These are phyloP conservation scores for Microctenopoma lineatum DNA, from an alignment of 2,797 vertebrate species.

Conservation along the genomic window DNA sequence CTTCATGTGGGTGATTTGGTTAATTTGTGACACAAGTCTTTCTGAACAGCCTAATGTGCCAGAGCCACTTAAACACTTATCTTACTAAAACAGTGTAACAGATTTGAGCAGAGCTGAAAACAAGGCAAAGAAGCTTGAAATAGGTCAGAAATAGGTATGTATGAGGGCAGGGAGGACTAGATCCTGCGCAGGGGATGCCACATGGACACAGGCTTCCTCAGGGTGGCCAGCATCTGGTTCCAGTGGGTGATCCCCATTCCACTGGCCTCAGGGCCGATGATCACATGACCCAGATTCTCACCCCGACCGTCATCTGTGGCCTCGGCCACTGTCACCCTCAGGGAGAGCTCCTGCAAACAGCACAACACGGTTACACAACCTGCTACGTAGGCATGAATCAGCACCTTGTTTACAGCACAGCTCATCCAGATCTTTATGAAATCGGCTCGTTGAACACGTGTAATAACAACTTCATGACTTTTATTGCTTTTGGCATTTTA, in stretches of 20 bases:
- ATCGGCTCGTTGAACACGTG: neutral
- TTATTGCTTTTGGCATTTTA: conserved; percentile 18
- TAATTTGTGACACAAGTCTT: neutral
- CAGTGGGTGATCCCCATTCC: conserved; percentile 98
- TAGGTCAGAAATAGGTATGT: neutral
- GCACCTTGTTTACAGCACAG: neutral
- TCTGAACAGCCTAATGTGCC: conserved; percentile 7
- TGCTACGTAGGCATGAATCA: conserved; percentile 42
- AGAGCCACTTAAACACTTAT: conserved; percentile 12
- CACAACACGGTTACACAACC: conserved; percentile 24
- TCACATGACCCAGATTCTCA: conserved; percentile 95
- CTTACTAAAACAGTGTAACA: conserved; percentile 15
- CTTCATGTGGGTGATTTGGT: neutral
- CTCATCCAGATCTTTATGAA: neutral
- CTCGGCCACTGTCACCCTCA: conserved; percentile 95
- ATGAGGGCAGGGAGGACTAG: conserved; percentile 64
- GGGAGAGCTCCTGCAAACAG: conserved; percentile 90
- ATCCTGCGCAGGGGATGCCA: conserved; percentile 94
- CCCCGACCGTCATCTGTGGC: conserved; percentile 89
- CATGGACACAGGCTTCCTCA: conserved; percentile 97
- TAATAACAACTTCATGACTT: neutral
- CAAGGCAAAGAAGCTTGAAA: conserved; percentile 29
- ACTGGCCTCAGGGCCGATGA: conserved; percentile 92
- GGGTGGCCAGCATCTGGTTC: conserved; percentile 98
- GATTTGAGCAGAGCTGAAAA: conserved; percentile 18